These are phyloP conservation scores for Dryas iulia DNA, from an alignment of 1,140 invertebrate genomes.

Conservation along the genomic window DNA sequence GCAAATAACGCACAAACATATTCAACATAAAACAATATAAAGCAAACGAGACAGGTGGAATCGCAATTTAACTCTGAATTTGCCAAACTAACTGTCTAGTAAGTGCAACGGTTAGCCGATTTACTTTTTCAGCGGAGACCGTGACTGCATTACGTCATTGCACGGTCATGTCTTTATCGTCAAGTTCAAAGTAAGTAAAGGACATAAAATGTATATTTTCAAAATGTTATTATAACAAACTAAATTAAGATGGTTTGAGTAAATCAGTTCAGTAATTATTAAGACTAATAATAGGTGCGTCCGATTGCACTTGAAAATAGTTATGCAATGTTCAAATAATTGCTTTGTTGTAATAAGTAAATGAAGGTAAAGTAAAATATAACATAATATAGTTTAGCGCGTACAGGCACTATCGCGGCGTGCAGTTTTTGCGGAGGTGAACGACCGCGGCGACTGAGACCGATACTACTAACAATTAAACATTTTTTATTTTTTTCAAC, in stretches of 20 bases:
- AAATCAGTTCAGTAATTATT: neutral
- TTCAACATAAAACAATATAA: neutral
- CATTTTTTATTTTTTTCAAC: neutral
- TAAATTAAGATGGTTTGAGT: neutral
- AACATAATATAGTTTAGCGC: neutral
- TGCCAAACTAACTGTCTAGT: neutral
- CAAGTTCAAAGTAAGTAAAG: neutral
- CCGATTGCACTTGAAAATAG: neutral
- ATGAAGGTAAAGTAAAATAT: neutral
- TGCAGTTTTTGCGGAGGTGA: constrained; percentile 13
- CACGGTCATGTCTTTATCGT: neutral
- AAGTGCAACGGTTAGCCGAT: neutral
- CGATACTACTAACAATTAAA: neutral
- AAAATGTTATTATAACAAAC: too few species aligned
- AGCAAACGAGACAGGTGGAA: neutral
- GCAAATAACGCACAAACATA: constrained; percentile 9
- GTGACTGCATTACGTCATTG: neutral
- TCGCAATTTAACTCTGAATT: neutral
- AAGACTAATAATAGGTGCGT: neutral
- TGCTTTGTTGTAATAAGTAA: neutral
- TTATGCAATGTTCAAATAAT: neutral
- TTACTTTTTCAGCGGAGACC: neutral
- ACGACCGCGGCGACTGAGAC: neutral
- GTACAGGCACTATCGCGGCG: neutral
- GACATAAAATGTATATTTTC: too few species aligned